Evolutionary conservation across 2,888 invertebrate species (phyloP), one percentile per base, ranked within the genome.

Genomic region (Agrenia bidenticulata): DNA sequence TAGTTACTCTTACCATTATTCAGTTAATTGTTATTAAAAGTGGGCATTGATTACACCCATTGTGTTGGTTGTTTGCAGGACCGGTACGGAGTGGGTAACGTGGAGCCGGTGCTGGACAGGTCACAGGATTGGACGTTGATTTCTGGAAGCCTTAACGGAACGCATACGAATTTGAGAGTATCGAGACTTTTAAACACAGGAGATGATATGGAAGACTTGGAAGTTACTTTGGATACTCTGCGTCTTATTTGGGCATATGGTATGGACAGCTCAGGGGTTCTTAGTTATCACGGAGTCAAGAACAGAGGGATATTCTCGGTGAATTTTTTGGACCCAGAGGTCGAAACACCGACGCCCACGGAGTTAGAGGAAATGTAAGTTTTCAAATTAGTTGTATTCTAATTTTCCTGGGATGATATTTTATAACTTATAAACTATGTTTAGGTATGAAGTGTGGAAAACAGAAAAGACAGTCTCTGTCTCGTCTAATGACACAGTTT

Each of bases 311-410:
- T 53, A 11, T 9, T 53, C 53, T 53, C 53, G 9, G 53, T 53
- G 4, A 53, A 53, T 53, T 53, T 53, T 23, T 26, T 53, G 24
- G 53, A 53, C n/a, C n/a, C n/a, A n/a, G n/a, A n/a, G n/a, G n/a
- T n/a, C n/a, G n/a, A n/a, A n/a, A n/a, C n/a, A n/a, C n/a, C n/a
- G n/a, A n/a, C n/a, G n/a, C n/a, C n/a, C n/a, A n/a, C n/a, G n/a
- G n/a, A n/a, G n/a, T n/a, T n/a, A n/a, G n/a, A n/a, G n/a, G n/a
- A n/a, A n/a, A n/a, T n/a, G n/a, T n/a, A n/a, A n/a, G n/a, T n/a
- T n/a, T n/a, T n/a, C n/a, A n/a, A n/a, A n/a, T n/a, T n/a, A n/a
- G n/a, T n/a, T n/a, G n/a, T n/a, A n/a, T n/a, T n/a, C n/a, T n/a
- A n/a, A n/a, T n/a, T n/a, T n/a, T n/a, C n/a, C n/a, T n/a, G n/a